Percentiles rank a stretch among this genome's conserved stretches.
phyloP scores from a whole-genome alignment of 92 coral and sea anemone genomes.

The Phenganax subtilis region DNA sequence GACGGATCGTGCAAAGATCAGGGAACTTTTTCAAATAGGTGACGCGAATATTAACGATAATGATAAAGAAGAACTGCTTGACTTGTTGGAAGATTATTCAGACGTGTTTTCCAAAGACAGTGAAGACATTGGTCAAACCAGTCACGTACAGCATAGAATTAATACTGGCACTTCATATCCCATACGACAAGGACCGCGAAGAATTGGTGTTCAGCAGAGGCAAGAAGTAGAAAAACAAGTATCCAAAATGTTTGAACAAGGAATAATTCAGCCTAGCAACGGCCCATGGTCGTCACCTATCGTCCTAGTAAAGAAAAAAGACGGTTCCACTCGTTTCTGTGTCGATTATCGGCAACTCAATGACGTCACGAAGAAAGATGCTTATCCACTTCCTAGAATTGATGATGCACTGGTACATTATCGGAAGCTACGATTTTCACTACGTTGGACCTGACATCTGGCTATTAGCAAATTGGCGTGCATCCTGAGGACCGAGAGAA shows the following conservation, averaged over 20 bases:
- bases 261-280: slow-evolving; percentile 43
- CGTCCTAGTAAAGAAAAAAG: slow-evolving; percentile 40
- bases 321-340: slow-evolving; percentile 32
- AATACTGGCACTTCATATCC: slow-evolving; percentile 40
- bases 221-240: slow-evolving; percentile 43
- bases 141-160: slow-evolving; percentile 32
- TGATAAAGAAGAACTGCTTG: slow-evolving; percentile 15
- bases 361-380: slow-evolving; percentile 35
- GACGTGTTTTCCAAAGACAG: slow-evolving; percentile 30
- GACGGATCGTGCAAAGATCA: too few relatives aligned
- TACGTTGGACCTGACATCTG: slow-evolving; percentile 39
- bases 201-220: slow-evolving; percentile 45
- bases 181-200: slow-evolving; percentile 36
- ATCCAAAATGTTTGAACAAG: slow-evolving; percentile 39
- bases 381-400: slow-evolving; percentile 36
- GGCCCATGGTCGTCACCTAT: slow-evolving; percentile 53
- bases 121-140: slow-evolving; percentile 38
- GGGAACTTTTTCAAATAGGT: too few relatives aligned
- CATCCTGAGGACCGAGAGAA: slow-evolving; percentile 46
- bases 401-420: slow-evolving; percentile 46
- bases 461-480: slow-evolving; percentile 42
- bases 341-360: slow-evolving; percentile 42
- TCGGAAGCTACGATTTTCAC: slow-evolving; percentile 47
- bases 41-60: not conserved
- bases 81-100: slow-evolving; percentile 18